Evolutionary conservation across 2,797 vertebrate species (phyloP).

Genomic region (Peromyscus nudipes): DNA sequence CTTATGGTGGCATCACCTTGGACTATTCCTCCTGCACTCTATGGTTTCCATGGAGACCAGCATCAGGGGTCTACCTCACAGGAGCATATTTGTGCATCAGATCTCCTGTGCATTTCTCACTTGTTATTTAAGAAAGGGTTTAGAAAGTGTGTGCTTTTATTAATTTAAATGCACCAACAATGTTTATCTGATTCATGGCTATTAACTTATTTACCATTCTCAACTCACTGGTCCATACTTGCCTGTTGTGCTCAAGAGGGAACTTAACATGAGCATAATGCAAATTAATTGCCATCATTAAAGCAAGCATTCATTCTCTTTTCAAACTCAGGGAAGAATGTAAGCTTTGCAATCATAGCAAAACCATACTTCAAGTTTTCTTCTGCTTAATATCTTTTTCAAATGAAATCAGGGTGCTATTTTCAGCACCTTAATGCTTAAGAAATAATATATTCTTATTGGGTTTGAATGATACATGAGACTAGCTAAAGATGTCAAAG

Average conservation of each 20-base stretch:
- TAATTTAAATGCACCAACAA: neutral
- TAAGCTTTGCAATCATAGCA: neutral
- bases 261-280: neutral
- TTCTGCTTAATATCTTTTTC: neutral
- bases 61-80: constrained; percentile 79
- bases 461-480: neutral
- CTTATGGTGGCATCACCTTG: constrained; percentile 17
- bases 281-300: neutral
- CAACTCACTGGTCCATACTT: accelerated
- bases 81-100: neutral
- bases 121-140: neutral
- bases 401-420: neutral
- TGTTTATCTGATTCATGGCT: too few relatives aligned
- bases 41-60: constrained; percentile 84
- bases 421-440: too few relatives aligned
- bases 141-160: constrained; percentile 65
- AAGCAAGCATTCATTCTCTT: neutral
- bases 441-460: neutral
- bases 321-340: neutral
- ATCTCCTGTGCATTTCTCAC: neutral
- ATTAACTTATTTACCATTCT: neutral
- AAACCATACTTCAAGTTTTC: neutral
- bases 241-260: neutral
- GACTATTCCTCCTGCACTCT: constrained; percentile 1
- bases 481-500: neutral